Conservation (phyloP, 2,888 invertebrate genomes). For the Stenurella melanura region DNA sequence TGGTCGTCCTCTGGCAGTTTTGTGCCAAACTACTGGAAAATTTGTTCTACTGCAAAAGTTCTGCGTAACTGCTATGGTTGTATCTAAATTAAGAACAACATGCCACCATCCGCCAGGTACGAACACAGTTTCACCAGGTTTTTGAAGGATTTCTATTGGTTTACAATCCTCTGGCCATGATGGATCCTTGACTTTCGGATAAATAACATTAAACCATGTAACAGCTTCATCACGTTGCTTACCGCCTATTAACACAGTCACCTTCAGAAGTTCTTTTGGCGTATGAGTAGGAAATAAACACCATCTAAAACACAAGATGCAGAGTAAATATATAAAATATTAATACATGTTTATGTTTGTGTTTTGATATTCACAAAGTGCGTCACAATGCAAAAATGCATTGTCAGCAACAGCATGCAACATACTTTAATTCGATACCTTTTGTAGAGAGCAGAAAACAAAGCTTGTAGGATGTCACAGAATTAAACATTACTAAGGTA, state of each 20-base stretch:
- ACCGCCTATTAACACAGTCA: constrained; percentile 90
- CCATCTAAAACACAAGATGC: constrained; percentile 80
- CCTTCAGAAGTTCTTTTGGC: constrained; percentile 96
- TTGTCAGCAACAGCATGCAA: no score
- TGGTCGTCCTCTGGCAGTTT: constrained; percentile 95
- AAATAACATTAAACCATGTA: constrained; percentile 97
- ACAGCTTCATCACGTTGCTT: constrained; percentile 98
- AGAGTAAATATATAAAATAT: neutral
- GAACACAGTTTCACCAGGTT: constrained; percentile 98
- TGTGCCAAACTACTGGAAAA: constrained; percentile 98
- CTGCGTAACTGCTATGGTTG: constrained; percentile 98
- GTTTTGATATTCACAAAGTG: neutral
- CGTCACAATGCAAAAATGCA: no score
- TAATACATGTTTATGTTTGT: neutral
- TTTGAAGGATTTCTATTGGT: constrained; percentile 95
- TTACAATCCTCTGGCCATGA: constrained; percentile 94
- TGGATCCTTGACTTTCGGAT: constrained; percentile 91
- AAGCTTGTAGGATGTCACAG: no score
- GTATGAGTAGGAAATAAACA: constrained; percentile 98
- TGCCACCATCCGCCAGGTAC: constrained; percentile 99
- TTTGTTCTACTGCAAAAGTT: constrained; percentile 97
- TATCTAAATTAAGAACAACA: constrained; percentile 97
- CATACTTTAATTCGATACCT: no score
- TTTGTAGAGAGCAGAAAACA: no score
- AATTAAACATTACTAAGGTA: no score